A percentile compares a stretch with the other conserved stretches of the same genome.
Evolutionary conservation across 2,113 vertebrate species (phyloP).

Genomic region (Petroica traversi): DNA sequence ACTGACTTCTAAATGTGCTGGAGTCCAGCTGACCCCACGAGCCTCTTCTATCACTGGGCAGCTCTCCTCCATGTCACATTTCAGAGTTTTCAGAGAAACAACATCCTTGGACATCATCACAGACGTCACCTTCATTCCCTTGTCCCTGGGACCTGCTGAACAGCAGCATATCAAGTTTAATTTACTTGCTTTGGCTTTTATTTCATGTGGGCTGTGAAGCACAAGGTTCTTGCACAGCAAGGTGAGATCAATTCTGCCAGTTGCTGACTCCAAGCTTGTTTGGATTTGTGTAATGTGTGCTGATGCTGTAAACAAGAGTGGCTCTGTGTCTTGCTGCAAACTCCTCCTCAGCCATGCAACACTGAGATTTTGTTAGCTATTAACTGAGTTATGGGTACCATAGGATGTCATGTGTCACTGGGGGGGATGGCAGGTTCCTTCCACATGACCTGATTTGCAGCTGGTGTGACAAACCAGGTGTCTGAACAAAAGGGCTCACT

Average conservation of each 20-base stretch:
- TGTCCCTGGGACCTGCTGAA: background rate
- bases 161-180: background rate
- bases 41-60: background rate
- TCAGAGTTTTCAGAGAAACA: background rate
- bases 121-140: background rate
- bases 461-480: background rate
- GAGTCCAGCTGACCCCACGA: background rate
- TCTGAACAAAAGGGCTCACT: background rate
- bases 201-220: background rate
- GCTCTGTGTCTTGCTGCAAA: background rate
- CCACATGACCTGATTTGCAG: background rate
- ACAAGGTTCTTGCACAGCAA: background rate
- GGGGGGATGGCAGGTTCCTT: background rate
- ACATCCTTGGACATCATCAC: background rate
- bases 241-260: background rate
- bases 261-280: background rate
- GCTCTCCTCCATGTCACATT: background rate
- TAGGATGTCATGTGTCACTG: background rate
- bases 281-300: background rate
- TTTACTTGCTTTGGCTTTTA: background rate
- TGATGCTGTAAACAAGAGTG: background rate
- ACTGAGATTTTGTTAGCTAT: background rate
- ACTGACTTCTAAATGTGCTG: background rate
- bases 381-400: background rate
- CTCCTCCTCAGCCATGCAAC: background rate